Conservation (phyloP, 2,113 vertebrate genomes). For the Pomatorhinus ruficollis region DNA sequence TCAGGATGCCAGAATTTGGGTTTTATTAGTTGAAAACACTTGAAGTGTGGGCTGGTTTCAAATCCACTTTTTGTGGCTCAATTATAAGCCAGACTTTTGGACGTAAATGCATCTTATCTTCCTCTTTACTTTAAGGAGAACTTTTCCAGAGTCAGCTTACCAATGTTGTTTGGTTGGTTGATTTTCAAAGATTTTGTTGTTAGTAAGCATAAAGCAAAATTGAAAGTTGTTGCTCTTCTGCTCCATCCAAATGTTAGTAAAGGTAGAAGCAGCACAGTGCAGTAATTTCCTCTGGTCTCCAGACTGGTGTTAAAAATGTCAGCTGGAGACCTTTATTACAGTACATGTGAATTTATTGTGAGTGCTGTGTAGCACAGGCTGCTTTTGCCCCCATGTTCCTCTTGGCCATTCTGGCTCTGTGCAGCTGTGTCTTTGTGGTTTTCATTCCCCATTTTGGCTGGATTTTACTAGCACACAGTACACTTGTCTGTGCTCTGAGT, state of each 20-base stretch:
- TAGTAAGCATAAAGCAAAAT: neutral
- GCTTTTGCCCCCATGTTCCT: neutral
- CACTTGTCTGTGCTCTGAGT: neutral
- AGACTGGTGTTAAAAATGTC: neutral
- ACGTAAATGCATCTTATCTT: neutral
- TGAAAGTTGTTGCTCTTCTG: neutral
- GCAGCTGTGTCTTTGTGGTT: neutral
- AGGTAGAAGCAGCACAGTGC: neutral
- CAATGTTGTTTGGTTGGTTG: neutral
- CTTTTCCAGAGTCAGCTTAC: neutral
- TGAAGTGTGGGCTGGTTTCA: neutral
- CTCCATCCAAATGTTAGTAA: neutral
- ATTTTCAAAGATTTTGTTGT: neutral
- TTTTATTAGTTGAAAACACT: neutral
- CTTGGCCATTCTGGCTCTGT: neutral
- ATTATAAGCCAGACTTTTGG: neutral
- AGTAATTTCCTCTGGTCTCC: neutral
- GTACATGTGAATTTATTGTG: neutral
- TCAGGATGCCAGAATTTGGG: neutral
- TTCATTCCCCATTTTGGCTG: neutral
- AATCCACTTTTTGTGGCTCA: fast-evolving
- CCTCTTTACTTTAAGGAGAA: neutral
- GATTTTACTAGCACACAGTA: neutral
- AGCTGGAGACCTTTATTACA: neutral
- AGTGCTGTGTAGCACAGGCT: neutral